Conservation (phyloP, 1,140 invertebrate species). For the Chionoecetes opilio region DNA sequence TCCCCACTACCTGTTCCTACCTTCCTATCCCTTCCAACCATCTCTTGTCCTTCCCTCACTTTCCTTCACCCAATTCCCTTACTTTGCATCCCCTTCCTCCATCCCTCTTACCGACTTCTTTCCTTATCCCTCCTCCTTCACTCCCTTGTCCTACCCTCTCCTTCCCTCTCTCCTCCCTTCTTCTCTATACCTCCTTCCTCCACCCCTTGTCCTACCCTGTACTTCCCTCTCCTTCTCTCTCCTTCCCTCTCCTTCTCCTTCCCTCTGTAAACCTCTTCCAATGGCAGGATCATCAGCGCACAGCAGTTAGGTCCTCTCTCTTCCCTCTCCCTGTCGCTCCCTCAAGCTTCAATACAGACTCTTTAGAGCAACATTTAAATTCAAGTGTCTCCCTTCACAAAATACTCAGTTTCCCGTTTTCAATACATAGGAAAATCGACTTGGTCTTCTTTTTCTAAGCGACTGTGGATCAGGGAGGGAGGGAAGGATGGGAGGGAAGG, state of each 20-base stretch:
- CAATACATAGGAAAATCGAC: background rate
- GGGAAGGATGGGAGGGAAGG: background rate
- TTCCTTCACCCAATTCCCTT: too few species aligned
- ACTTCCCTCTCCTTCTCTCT: background rate
- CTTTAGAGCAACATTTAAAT: background rate
- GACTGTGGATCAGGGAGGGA: background rate
- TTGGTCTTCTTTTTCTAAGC: background rate
- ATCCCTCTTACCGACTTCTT: too few species aligned
- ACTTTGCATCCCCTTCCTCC: too few species aligned
- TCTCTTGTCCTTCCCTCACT: background rate
- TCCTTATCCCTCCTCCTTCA: background rate
- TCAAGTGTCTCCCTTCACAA: slow-evolving; percentile 1
- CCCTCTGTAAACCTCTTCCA: background rate
- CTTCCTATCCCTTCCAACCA: background rate
- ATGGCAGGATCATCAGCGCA: background rate
- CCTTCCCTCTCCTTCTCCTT: background rate
- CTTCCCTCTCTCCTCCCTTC: background rate
- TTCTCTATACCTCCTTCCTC: background rate
- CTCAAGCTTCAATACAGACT: background rate
- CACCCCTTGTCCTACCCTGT: background rate
- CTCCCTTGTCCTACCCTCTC: too few species aligned
- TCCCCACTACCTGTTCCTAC: too few species aligned
- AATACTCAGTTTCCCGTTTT: background rate
- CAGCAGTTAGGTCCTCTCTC: background rate
- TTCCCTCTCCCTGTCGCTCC: background rate